Evolutionary conservation across 2,888 invertebrate genomes (phyloP).

Genomic region (Pogonocherus hispidulus): DNA sequence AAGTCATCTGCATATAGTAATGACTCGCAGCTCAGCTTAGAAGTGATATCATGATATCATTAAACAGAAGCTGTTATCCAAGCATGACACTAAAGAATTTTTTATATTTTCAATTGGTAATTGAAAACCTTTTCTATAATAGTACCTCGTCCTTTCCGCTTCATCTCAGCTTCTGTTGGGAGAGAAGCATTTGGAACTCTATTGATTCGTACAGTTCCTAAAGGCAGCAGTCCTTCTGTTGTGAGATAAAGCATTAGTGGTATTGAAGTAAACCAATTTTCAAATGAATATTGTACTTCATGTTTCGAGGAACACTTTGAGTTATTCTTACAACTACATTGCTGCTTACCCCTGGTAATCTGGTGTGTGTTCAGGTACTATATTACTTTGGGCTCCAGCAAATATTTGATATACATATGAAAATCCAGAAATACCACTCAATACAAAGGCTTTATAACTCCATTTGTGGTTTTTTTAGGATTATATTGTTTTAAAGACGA

Average conservation of each 20-base stretch:
- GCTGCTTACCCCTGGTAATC: neutral
- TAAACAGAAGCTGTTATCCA: too few relatives aligned
- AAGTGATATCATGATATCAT: too few relatives aligned
- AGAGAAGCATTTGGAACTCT: neutral
- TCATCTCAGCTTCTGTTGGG: neutral
- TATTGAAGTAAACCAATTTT: neutral
- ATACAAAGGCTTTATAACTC: neutral
- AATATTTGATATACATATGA: neutral
- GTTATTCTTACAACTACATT: neutral
- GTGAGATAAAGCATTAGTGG: neutral
- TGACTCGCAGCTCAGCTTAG: too few relatives aligned
- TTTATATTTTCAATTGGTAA: neutral
- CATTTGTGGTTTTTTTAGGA: too few relatives aligned
- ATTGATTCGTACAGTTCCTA: neutral
- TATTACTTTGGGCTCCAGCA: neutral
- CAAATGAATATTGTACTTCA: neutral
- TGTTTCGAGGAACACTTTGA: neutral
- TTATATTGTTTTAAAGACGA: too few relatives aligned
- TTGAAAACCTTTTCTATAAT: neutral
- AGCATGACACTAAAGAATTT: neutral
- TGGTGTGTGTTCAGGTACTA: neutral
- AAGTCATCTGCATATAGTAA: too few relatives aligned
- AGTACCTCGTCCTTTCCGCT: neutral
- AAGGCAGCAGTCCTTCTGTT: neutral
- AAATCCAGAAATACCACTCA: neutral